Evolutionary conservation across 2,888 invertebrate genomes (phyloP).

Genomic region (Pyrrhosoma nymphula): DNA sequence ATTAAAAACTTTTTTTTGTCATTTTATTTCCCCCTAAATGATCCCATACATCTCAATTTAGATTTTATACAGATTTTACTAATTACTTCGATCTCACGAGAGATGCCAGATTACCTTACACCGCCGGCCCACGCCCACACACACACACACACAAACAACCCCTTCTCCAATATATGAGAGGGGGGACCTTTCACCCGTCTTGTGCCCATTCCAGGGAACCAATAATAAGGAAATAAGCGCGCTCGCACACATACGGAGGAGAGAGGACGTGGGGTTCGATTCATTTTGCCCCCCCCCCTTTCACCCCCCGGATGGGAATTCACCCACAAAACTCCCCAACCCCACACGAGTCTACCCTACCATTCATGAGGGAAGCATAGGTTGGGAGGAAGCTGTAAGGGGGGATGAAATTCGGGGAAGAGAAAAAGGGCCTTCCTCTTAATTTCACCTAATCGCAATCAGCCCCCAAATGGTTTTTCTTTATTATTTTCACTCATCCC

Average conservation of each 20-base stretch:
- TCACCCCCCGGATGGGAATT: no score
- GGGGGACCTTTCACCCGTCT: neutral
- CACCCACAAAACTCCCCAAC: neutral
- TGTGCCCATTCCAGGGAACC: conserved; percentile 23
- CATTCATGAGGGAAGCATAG: neutral
- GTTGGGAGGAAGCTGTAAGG: neutral
- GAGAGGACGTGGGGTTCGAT: neutral
- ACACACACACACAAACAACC: no score
- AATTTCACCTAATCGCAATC: conserved; percentile 57
- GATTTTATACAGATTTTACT: conserved; percentile 54
- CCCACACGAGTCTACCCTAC: neutral
- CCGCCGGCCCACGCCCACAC: neutral
- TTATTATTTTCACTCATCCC: neutral
- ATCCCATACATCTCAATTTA: conserved; percentile 37
- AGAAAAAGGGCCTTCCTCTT: conserved; percentile 37
- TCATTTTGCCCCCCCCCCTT: neutral
- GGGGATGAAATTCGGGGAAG: neutral
- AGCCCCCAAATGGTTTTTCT: conserved; percentile 2
- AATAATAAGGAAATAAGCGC: conserved; percentile 55
- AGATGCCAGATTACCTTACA: conserved; percentile 33
- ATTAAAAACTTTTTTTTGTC: neutral
- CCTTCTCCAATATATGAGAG: neutral
- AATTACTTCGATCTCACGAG: conserved; percentile 57
- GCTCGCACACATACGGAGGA: neutral
- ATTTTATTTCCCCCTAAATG: conserved; percentile 36